Evolutionary conservation across 2,888 invertebrate genomes (phyloP).

Genomic region (Psococerastis gibbosa): DNA sequence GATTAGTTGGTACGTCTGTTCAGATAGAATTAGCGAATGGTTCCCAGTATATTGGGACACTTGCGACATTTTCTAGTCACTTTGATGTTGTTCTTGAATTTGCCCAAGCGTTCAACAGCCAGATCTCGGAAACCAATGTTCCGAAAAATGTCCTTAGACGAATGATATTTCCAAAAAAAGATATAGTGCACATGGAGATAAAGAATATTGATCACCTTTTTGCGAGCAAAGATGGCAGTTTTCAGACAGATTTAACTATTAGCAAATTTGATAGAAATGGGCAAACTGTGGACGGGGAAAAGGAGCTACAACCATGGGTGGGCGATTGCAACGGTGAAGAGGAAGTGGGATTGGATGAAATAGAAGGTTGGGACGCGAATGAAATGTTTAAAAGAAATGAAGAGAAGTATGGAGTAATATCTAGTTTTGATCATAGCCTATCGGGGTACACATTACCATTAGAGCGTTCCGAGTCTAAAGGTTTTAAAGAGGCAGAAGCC

Average conservation of each 20-base stretch:
- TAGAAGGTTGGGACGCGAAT: constrained; percentile 89
- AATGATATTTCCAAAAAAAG: constrained; percentile 55
- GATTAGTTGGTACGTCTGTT: constrained; percentile 69
- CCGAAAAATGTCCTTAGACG: constrained; percentile 56
- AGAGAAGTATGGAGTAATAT: constrained; percentile 75
- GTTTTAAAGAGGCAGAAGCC: constrained; percentile 65
- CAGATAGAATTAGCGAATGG: constrained; percentile 64
- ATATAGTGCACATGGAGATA: constrained; percentile 66
- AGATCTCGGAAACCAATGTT: constrained; percentile 38
- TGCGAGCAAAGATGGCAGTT: constrained; percentile 63
- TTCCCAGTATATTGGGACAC: constrained; percentile 71
- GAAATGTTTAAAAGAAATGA: constrained; percentile 95
- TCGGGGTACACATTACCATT: constrained; percentile 82
- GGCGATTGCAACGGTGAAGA: constrained; percentile 37
- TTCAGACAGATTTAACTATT: constrained; percentile 78
- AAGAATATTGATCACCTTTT: constrained; percentile 76
- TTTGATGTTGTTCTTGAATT: constrained; percentile 79
- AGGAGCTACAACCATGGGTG: constrained; percentile 84
- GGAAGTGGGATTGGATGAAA: constrained; percentile 24
- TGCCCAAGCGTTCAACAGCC: constrained; percentile 54
- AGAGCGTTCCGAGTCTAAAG: constrained; percentile 68
- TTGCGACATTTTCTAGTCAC: constrained; percentile 72
- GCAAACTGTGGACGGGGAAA: constrained; percentile 34
- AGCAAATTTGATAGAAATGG: constrained; percentile 83
- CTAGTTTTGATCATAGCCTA: constrained; percentile 79